Evolutionary conservation across 2,888 invertebrate genomes (phyloP).

Genomic region (Agrochola circellaris): DNA sequence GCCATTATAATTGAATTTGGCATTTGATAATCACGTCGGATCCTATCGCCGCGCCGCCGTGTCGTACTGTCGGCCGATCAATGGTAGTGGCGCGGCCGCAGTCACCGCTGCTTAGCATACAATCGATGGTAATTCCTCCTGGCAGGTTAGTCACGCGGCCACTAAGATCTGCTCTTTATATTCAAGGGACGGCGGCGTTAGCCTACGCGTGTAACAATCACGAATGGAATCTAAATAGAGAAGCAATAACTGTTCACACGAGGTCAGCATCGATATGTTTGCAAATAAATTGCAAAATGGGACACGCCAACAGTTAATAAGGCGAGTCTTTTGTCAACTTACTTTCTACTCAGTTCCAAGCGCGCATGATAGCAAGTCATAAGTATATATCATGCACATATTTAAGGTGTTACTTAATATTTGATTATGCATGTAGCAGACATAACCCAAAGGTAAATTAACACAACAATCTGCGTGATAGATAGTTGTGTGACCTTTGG

Average conservation of each 20-base stretch:
- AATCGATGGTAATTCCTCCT: slow-evolving; percentile 86
- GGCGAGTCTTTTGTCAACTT: slow-evolving; percentile 60
- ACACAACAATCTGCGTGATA: slow-evolving; percentile 41
- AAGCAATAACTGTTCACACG: slow-evolving; percentile 87
- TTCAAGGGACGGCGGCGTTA: slow-evolving; percentile 77
- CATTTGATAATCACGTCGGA: slow-evolving; percentile 64
- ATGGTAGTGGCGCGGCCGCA: slow-evolving; percentile 61
- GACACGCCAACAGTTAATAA: slow-evolving; percentile 67
- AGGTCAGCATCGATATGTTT: slow-evolving; percentile 83
- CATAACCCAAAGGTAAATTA: slow-evolving; percentile 57
- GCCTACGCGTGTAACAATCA: slow-evolving; percentile 84
- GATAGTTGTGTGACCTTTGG: slow-evolving; percentile 62
- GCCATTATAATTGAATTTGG: slow-evolving; percentile 67
- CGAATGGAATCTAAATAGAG: slow-evolving; percentile 83
- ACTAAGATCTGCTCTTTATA: slow-evolving; percentile 83
- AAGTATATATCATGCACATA: slow-evolving; percentile 26
- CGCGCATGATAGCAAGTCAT: slow-evolving; percentile 19
- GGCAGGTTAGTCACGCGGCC: slow-evolving; percentile 85
- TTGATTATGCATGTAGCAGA: slow-evolving; percentile 43
- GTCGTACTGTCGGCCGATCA: slow-evolving; percentile 56
- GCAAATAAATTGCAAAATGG: slow-evolving; percentile 81
- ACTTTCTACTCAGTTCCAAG: slow-evolving; percentile 58
- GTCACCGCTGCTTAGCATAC: slow-evolving; percentile 84
- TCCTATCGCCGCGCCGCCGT: slow-evolving; percentile 35
- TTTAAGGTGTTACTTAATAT: slow-evolving; percentile 40